These are phyloP conservation scores for Chrysaora quinquecirrha DNA, from an alignment of 30 jellyfish, hydroid and myxozoan genomes.

Conservation along the genomic window DNA sequence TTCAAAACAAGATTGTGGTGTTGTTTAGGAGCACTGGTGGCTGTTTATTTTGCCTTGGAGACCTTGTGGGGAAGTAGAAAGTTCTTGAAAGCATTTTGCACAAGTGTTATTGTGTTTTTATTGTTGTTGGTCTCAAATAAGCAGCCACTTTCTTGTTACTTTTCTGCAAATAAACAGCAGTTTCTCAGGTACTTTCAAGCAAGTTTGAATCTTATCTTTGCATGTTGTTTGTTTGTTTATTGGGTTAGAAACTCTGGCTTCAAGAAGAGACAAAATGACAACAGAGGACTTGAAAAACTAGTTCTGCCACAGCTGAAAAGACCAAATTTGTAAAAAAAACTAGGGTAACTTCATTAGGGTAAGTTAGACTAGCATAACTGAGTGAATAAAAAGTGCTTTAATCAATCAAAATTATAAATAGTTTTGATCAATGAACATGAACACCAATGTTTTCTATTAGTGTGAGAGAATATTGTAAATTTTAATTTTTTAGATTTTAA, in stretches of 20 bases:
- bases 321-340: too few relatives aligned
- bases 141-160: constrained; percentile 40
- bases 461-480: too few relatives aligned
- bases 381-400: too few relatives aligned
- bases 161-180: not conserved
- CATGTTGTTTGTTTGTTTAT: constrained; percentile 6
- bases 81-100: not conserved
- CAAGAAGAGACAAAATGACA: not conserved
- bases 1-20: constrained; percentile 58
- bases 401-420: too few relatives aligned
- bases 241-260: constrained; percentile 21
- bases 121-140: constrained; percentile 12
- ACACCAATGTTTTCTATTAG: too few relatives aligned
- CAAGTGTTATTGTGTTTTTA: not conserved
- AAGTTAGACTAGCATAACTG: too few relatives aligned
- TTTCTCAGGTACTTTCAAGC: constrained; percentile 25
- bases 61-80: constrained; percentile 25
- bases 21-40: constrained; percentile 10
- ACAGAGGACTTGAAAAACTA: too few relatives aligned
- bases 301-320: too few relatives aligned
- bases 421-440: too few relatives aligned
- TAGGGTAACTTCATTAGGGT: too few relatives aligned
- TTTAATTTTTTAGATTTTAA: too few relatives aligned
- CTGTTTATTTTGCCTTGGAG: constrained; percentile 25
- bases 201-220: constrained; percentile 13